Evolutionary conservation across 2,113 vertebrate genomes (phyloP), one percentile per base, ranked within the genome.

Genomic region (Egretta garzetta): DNA sequence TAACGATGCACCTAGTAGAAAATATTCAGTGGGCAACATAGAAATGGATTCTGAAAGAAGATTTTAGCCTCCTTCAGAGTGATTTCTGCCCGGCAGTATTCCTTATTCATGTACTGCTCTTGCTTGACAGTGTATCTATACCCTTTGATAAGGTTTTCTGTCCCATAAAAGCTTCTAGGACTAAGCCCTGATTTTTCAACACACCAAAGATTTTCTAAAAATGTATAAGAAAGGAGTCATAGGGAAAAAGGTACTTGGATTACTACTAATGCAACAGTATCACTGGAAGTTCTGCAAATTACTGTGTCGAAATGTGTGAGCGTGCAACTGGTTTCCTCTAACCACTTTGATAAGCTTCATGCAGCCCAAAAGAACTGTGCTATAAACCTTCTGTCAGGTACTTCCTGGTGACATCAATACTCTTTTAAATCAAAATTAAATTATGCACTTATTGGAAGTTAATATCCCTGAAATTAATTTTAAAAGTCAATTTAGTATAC

Each of bases 381-480:
- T 94, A 58, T 30, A 89, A 80, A 52, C 33, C 26, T 86, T 87
- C 73, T 81, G 35, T 43, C 56, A n/a, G 35, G 43, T 81, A 64
- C 32, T 67, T 96, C 80, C 41, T 85, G 30, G 63, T 71, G 55
- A 81, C 43, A 87, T 55, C 53, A 87, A 75, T 76, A 43, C 49
- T 82, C 73, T 88, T 79, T 74, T 85, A 62, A 93, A 75, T 83
- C 15, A 95, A 90, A 97, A 96, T 93, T 96, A 95, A 97, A 91
- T 96, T 92, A 94, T 43, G 27, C 35, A 62, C 56, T 95, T 93
- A 80, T 37, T 74, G 76, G 37, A 89, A 96, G 43, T 74, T 96
- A 97, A 97, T 92, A 96, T 91, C 85, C 95, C 90, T 94, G 80
- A 96, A 96, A 97, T 98, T 83, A 45, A 79, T 96, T 96, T 87